Percentiles rank a stretch among this genome's conserved stretches.
These are phyloP conservation scores for Emydocephalus ijimae DNA, from an alignment of 2,113 vertebrate genomes.

Conservation along the genomic window DNA sequence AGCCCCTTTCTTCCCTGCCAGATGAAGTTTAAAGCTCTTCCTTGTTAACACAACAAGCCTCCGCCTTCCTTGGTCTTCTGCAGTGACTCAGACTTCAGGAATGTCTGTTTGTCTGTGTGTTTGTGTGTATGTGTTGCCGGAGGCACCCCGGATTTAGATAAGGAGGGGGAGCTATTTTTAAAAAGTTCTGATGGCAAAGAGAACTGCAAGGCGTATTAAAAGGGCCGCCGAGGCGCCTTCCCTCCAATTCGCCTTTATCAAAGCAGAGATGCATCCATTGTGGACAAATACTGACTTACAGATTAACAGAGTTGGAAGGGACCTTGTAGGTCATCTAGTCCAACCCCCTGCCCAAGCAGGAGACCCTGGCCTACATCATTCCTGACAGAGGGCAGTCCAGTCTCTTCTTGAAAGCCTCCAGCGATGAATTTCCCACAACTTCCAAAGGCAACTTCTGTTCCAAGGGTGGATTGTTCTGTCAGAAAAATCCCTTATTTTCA, in stretches of 20 bases:
- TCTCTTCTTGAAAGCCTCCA: too few species aligned
- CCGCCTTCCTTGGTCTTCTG: not conserved
- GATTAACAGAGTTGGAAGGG: too few species aligned
- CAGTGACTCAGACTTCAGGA: not conserved
- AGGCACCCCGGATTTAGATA: not conserved
- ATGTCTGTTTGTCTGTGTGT: not conserved
- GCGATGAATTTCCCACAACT: too few species aligned
- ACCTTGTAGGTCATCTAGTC: too few species aligned
- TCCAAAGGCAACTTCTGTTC: too few species aligned
- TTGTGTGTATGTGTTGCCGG: not conserved
- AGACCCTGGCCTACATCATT: too few species aligned
- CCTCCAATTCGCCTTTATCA: accelerated
- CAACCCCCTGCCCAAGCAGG: too few species aligned
- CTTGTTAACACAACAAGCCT: not conserved
- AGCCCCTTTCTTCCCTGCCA: not conserved
- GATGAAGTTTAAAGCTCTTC: not conserved
- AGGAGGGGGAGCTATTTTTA: not conserved
- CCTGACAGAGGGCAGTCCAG: too few species aligned
- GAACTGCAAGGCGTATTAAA: not conserved
- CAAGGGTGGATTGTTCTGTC: too few species aligned
- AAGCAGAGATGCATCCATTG: not conserved
- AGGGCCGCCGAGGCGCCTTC: not conserved
- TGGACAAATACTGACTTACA: not conserved
- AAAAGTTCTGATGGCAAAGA: not conserved
- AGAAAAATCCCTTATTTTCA: too few species aligned